These are phyloP conservation scores for Ichneumoninae sp. DNA, from an alignment of 2,888 invertebrate genomes.

Conservation along the genomic window DNA sequence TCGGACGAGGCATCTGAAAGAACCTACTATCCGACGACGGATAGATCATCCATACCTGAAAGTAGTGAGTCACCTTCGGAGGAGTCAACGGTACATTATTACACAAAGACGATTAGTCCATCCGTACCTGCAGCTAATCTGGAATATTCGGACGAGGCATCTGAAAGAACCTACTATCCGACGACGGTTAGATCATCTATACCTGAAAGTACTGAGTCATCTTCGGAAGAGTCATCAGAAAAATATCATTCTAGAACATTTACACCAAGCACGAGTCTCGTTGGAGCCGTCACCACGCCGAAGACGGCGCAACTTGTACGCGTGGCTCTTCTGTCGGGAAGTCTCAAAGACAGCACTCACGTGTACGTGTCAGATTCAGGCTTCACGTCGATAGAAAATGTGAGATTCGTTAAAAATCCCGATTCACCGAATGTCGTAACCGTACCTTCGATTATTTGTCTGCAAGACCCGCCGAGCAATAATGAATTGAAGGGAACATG, in stretches of 20 bases:
- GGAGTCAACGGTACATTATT: not conserved
- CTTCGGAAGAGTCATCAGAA: not conserved
- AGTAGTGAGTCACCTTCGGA: not conserved
- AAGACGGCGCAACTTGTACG: no score
- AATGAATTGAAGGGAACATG: slow-evolving; percentile 8
- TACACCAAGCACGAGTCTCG: no score
- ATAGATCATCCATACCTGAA: not conserved
- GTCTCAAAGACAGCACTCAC: not conserved
- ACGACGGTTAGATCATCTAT: not conserved
- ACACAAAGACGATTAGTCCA: not conserved
- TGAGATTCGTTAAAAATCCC: not conserved
- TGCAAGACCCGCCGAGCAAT: slow-evolving; percentile 15
- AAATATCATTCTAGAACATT: no score
- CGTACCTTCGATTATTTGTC: slow-evolving; percentile 41
- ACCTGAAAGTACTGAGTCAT: not conserved
- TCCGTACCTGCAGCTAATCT: not conserved
- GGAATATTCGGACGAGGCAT: not conserved
- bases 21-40: no score
- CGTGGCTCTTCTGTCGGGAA: not conserved
- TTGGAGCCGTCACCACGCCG: not conserved
- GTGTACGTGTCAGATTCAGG: not conserved
- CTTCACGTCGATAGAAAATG: not conserved
- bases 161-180: no score
- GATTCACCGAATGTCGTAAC: slow-evolving; percentile 1
- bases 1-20: no score